A percentile compares a stretch with the other conserved stretches of the same genome.
phyloP scores from a whole-genome alignment of 2,797 vertebrate genomes.

The Myotis daubentonii region DNA sequence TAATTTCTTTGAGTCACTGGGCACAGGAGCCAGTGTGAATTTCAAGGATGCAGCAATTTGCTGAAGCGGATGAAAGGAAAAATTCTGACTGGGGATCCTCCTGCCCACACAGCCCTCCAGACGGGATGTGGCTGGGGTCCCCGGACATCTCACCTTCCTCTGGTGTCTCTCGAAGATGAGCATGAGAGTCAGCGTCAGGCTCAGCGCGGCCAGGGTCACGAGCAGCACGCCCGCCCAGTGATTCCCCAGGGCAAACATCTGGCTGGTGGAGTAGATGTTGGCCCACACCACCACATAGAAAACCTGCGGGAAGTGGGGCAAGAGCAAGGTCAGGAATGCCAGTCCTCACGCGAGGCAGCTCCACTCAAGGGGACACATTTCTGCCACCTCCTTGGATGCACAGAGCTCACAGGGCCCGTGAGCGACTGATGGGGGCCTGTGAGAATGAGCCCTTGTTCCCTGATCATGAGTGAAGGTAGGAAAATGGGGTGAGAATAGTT shows the following conservation, averaged over 20 bases:
- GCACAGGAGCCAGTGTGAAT: background rate
- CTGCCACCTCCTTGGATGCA: background rate
- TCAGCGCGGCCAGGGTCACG: conserved; percentile 80
- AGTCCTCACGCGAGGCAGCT: rapidly evolving
- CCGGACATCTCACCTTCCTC: conserved; percentile 82
- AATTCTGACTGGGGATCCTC: no score
- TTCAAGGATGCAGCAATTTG: background rate
- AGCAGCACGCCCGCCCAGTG: conserved; percentile 83
- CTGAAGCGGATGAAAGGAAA: background rate
- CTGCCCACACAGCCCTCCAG: background rate
- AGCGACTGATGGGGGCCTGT: background rate
- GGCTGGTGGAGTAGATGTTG: conserved; percentile 86
- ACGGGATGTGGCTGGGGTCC: background rate
- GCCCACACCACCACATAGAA: conserved; percentile 86
- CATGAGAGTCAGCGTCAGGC: conserved; percentile 77
- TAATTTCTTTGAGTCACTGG: background rate
- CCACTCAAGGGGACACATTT: no score
- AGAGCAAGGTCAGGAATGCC: background rate
- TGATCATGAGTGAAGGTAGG: background rate
- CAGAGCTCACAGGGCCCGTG: background rate
- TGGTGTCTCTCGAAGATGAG: conserved; percentile 79
- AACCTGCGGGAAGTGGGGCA: conserved; percentile 76
- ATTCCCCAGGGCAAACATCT: conserved; percentile 78
- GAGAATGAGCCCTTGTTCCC: background rate
- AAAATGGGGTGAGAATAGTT: background rate